Evolutionary conservation across 2,797 vertebrate species (phyloP), one percentile per base, ranked within the genome.

Genomic region (Aldrovandia affinis): DNA sequence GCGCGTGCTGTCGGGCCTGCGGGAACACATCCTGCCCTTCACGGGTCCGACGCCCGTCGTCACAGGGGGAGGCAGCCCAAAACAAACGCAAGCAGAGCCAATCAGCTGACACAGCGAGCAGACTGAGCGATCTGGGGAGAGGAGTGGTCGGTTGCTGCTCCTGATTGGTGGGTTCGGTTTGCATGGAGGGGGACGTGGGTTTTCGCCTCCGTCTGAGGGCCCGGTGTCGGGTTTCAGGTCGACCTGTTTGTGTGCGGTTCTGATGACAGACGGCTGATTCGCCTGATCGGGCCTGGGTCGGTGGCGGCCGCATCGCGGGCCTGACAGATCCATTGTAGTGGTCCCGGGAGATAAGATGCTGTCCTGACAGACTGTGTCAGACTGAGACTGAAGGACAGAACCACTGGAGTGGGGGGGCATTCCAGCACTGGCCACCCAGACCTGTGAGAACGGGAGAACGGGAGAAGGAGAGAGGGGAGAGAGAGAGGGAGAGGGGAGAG

Each of bases 201-300:
- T 44, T 20, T 47, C 9, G 22, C 73, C 39, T 25, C 73, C 73
- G 15, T 77, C 73, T 47, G 8, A 10, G 39, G 25, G 8, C 20
- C 22, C 14, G 80, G 81, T 81, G 78, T 88, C 73, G 63, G 63
- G 84, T 88, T 87, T 57, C 84, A 0, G 79, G 57, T 73, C 77
- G 84, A 82, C 84, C 83, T 80, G 82, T n/a, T 78, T 78, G 86
- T 85, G 81, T 81, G 42, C 25, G 50, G 50, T 61, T 84, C 65
- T 25, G 61, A 33, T 82, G 84, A 87, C 83, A 81, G 88, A 83
- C 81, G 83, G 57, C 65, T 83, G 85, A 47, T 77, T 77, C 47
- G 5, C 73, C 39, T 25, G 73, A 7, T 39, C 73, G 9, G 30
- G 15, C 33, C 65, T 3, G 73, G 42, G n/a, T n/a, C n/a, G n/a